Evolutionary conservation across 2,888 invertebrate genomes (phyloP), one percentile per base, ranked within the genome.

Genomic region (Lepidocyrtinus sp.): DNA sequence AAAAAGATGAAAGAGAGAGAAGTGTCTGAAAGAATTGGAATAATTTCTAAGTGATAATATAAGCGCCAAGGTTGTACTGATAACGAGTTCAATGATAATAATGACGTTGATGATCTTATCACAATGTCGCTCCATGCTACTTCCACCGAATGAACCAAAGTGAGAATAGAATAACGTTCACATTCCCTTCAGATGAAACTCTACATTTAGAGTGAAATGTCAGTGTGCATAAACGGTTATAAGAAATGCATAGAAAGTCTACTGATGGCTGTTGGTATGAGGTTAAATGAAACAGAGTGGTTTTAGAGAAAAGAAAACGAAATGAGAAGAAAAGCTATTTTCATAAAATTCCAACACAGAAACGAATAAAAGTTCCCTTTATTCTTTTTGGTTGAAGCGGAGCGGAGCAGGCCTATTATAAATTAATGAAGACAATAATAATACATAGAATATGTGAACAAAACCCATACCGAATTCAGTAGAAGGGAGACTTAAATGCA

Each of bases 341-440:
- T 19, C 70, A 59, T 70, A 70, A 70, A 61, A 70, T 26, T 19
- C 17, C 26, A 19, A 1, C 59, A 1, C 59, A 59, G 21, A 36
- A 22, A 55, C n/a, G 17, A 55, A n/a, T n/a, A n/a, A 36, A 59
- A 59, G n/a, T n/a, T 1, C 17, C 17, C 62, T 62, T 63, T 24
- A 2, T 36, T 36, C 67, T 22, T 36, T 67, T 3, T 21, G n/a
- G 19, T 9, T 2, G 59, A 59, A 36, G 36, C 21, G 22, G 59
- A 59, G 59, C 59, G 59, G 21, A 59, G 59, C 59, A 59, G 5
- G 17, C 25, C 7, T 27, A 69, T 55, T 25, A 45, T 55, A 70
- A 70, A 70, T 27, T 55, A 55, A 70, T 70, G 70, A 27, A 61
- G 24, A 59, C 61, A 27, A 70, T 55, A 70, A 59, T 24, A n/a